Evolutionary conservation across 2,113 vertebrate species (phyloP).

Genomic region (Loxodonta africana): DNA sequence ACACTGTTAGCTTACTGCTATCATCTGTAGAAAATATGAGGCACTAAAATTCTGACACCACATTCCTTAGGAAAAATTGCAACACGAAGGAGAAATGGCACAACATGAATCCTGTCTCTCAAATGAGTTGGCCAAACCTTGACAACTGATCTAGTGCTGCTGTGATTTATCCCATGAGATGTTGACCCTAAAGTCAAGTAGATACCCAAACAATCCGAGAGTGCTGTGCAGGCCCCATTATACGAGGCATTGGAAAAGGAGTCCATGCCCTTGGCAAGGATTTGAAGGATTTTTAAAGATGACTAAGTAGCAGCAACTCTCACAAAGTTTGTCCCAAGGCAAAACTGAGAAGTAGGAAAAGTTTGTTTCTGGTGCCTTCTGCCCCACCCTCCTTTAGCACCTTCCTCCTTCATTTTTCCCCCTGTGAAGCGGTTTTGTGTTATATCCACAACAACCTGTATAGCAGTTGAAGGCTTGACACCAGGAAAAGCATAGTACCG

Average conservation of each 20-base stretch:
- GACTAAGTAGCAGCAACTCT: background rate
- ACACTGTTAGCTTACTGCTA: fast-evolving
- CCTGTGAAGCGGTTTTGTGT: fast-evolving
- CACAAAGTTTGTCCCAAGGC: background rate
- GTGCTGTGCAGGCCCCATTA: fast-evolving
- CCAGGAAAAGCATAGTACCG: background rate
- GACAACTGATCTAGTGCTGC: background rate
- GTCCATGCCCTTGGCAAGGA: background rate
- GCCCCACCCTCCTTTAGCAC: fast-evolving
- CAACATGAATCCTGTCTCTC: background rate
- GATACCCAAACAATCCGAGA: background rate
- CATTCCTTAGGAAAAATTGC: background rate
- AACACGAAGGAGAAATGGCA: background rate
- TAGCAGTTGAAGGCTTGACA: background rate
- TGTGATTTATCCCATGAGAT: background rate
- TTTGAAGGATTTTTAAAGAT: no score
- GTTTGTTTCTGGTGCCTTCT: background rate
- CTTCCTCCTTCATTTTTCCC: fast-evolving
- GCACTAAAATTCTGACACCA: conserved; percentile 48
- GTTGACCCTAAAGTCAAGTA: background rate
- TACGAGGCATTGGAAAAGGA: background rate
- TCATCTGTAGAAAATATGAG: conserved; percentile 29
- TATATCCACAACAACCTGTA: no score
- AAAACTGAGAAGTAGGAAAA: fast-evolving
- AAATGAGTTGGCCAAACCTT: background rate